These are phyloP conservation scores for Acestrorhynchus altus DNA, from an alignment of 2,797 vertebrate genomes.

Conservation along the genomic window DNA sequence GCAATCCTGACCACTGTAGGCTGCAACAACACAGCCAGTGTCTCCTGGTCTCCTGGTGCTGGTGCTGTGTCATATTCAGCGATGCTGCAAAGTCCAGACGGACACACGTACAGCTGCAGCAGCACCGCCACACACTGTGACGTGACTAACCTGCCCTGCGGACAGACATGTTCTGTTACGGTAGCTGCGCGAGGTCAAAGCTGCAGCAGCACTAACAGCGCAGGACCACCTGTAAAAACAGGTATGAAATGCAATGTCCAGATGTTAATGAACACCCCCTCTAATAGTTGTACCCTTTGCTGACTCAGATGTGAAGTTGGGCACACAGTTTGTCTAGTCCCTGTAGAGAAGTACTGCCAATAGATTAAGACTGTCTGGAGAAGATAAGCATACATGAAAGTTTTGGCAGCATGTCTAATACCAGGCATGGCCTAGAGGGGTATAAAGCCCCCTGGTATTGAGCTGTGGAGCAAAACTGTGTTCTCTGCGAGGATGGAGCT, in stretches of 20 bases:
- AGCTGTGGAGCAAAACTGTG: too few species aligned
- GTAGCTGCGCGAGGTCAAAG: conserved; percentile 44
- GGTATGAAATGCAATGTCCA: too few species aligned
- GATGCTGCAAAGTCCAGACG: conserved; percentile 39
- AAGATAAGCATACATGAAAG: too few species aligned
- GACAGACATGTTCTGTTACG: conserved; percentile 52
- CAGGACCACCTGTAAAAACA: conserved; percentile 43
- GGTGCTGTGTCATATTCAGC: conserved; percentile 41
- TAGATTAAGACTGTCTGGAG: too few species aligned
- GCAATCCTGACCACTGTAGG: conserved; percentile 37
- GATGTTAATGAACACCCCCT: neutral
- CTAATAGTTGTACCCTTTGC: too few species aligned
- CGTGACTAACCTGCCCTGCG: conserved; percentile 55
- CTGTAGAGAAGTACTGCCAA: too few species aligned
- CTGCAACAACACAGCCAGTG: conserved; percentile 40
- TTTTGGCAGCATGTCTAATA: too few species aligned
- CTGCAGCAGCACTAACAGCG: conserved; percentile 54
- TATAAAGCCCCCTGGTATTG: too few species aligned
- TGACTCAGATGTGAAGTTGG: too few species aligned
- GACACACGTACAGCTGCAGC: conserved; percentile 32
- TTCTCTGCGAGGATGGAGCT: too few species aligned
- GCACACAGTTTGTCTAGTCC: too few species aligned
- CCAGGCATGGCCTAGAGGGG: too few species aligned
- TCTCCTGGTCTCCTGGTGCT: conserved; percentile 38
- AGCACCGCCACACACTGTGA: conserved; percentile 53